These are phyloP conservation scores for Apeltes quadracus DNA, from an alignment of 2,113 vertebrate species.

Conservation along the genomic window DNA sequence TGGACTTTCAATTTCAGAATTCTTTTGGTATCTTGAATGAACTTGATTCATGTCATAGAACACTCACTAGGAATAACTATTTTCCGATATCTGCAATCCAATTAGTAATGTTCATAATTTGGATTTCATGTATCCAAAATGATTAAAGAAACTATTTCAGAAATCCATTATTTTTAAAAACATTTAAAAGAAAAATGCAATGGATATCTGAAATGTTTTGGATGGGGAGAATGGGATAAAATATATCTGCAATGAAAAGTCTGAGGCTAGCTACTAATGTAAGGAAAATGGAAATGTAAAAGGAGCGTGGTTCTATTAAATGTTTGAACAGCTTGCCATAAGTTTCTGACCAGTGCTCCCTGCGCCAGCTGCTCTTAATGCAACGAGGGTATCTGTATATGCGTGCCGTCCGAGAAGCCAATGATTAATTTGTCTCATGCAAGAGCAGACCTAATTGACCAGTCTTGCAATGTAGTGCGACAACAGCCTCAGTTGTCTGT, in stretches of 20 bases:
- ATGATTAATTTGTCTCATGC: slow-evolving; percentile 68
- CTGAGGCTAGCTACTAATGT: background rate
- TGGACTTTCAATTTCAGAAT: background rate
- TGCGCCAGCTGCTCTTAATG: slow-evolving; percentile 47
- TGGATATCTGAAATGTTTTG: background rate
- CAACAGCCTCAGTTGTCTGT: slow-evolving; percentile 55
- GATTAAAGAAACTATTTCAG: background rate
- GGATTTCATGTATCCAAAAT: background rate
- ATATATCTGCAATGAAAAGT: background rate
- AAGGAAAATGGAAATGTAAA: too few relatives aligned
- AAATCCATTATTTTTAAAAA: background rate
- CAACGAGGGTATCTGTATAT: slow-evolving; percentile 38
- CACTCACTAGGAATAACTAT: background rate
- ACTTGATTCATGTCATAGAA: background rate
- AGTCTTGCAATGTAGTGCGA: slow-evolving; percentile 64
- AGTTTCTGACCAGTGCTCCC: too few relatives aligned
- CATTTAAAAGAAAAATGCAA: too few relatives aligned
- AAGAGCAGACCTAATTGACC: slow-evolving; percentile 72
- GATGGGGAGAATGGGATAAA: background rate
- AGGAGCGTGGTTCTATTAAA: too few relatives aligned
- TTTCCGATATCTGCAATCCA: background rate
- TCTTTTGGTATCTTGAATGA: background rate
- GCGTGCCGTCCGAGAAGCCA: slow-evolving; percentile 36
- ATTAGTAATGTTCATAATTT: background rate
- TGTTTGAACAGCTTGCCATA: too few relatives aligned